Evolutionary conservation across 2,113 vertebrate genomes (phyloP), one percentile per base, ranked within the genome.

Genomic region (Semnopithecus entellus): DNA sequence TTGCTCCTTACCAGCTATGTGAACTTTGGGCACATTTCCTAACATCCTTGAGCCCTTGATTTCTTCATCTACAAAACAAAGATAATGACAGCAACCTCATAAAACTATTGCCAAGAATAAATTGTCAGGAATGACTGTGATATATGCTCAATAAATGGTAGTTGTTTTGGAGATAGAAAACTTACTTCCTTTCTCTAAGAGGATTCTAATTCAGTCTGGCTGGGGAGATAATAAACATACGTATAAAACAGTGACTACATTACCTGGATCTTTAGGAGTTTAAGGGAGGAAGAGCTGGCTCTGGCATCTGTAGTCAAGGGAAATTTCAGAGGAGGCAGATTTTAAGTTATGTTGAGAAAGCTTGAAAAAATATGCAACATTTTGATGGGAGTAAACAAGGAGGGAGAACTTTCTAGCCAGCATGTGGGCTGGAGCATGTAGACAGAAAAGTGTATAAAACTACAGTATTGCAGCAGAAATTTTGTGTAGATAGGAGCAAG

Each of bases 261-360:
- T 73, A 94, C 9, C 9, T 75, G 11, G 5, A 88, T 96, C 64
- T 95, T 90, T 8, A 78, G 43, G 9, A 81, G 2, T 73, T 95
- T 90, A 72, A 88, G 79, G 84, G 78, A 59, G 43, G 50, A 91
- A 97, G 35, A 45, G 2, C 35, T 92, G 89, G 22, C 17, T 61
- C 48, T 87, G n/a, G 20, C 55, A 84, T 20, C 23, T 80, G 3
- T 90, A 38, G 11, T 72, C 32, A 95, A 81, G 85, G n/a, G 45
- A 95, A 35, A 55, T 90, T 95, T 90, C 45, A 92, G 80, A 94
- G 30, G n/a, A 83, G 22, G 35, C 94, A 48, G 73, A 91, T 95
- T 95, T 93, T 93, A 92, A 84, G 68, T 64, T 64, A 70, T 35
- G n/a, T 75, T 93, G 48, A 78, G 76, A 93, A 93, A 50, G 72